phyloP scores from a whole-genome alignment of 2,113 vertebrate species.

The Noctilio leporinus region DNA sequence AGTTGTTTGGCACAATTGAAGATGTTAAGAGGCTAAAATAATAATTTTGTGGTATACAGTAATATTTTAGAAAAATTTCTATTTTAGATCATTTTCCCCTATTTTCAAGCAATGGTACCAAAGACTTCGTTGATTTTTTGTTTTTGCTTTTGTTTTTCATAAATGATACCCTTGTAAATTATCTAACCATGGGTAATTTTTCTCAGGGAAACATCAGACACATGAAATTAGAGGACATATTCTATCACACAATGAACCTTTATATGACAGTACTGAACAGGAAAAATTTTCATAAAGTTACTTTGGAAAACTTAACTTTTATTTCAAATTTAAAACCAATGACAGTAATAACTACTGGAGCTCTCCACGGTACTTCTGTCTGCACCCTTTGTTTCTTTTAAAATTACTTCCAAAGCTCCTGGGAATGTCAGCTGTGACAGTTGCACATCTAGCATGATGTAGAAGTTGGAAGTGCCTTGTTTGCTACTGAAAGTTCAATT shows the following conservation, averaged over 20 bases:
- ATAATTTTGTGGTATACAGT: neutral
- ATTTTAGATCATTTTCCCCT: neutral
- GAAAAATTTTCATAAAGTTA: neutral
- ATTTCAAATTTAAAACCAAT: neutral
- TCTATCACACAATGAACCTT: neutral
- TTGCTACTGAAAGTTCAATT: conserved; percentile 1
- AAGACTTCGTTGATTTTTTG: neutral
- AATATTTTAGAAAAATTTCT: neutral
- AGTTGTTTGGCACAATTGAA: neutral
- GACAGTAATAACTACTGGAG: neutral
- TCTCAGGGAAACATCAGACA: neutral
- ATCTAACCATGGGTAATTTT: neutral
- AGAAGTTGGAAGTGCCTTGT: neutral
- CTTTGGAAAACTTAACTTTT: neutral
- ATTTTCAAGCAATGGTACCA: neutral
- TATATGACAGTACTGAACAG: neutral
- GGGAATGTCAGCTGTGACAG: neutral
- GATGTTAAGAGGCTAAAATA: neutral
- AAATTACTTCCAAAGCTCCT: neutral
- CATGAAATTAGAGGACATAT: neutral
- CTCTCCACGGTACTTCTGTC: neutral
- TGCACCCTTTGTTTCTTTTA: neutral
- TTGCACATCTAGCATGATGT: neutral
- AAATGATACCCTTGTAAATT: neutral
- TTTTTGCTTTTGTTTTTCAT: no score